Evolutionary conservation across 2,113 vertebrate species (phyloP), one percentile per base, ranked within the genome.

Genomic region (Heterotis niloticus): DNA sequence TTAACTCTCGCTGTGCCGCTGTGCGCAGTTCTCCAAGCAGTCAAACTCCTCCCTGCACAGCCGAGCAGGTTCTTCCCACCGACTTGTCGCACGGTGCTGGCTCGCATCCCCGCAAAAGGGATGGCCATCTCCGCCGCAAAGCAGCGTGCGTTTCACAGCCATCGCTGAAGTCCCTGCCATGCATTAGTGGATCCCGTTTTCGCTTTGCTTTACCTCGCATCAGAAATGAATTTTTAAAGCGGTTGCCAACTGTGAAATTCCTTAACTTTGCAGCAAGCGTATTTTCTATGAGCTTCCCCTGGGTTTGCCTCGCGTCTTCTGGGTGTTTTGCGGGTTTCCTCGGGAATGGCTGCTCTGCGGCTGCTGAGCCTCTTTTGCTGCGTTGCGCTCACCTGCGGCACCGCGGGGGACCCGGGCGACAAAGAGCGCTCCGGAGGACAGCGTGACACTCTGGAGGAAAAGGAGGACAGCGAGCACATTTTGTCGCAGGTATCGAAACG

Each of bases 401-500:
- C 86, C 90, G 24, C 81, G 78, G 12, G 66, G 69, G 17, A 69
- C 73, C 66, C 70, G 78, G 11, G 64, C 78, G 77, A 79, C 11
- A 79, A 20, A 11, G 26, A 54, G 0, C 67, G 73, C 10, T 23
- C 28, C 3, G 28, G 59, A 29, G 82, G 83, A 54, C 82, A 82
- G 12, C 72, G n/a, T 14, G 83, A 87, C 5, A 73, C 59, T 20
- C 83, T 94, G 81, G 91, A 93, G 64, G 91, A 94, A 62, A 94
- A 93, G 82, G 86, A 82, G 9, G 91, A 95, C 75, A 94, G 88
- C 73, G 93, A 92, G 70, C 92, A 95, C 77, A 90, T 96, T 80
- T 84, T 96, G 34, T 94, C 94, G 0, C 92, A 95, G 95, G 96
- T 98, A 91, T 52, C 28, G 69, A 62, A 16, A 18, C 64, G 13